Evolutionary conservation across 64 coral and sea anemone genomes (phyloP), one percentile per base, ranked within the genome.

Genomic region (Stylophora pistillata): DNA sequence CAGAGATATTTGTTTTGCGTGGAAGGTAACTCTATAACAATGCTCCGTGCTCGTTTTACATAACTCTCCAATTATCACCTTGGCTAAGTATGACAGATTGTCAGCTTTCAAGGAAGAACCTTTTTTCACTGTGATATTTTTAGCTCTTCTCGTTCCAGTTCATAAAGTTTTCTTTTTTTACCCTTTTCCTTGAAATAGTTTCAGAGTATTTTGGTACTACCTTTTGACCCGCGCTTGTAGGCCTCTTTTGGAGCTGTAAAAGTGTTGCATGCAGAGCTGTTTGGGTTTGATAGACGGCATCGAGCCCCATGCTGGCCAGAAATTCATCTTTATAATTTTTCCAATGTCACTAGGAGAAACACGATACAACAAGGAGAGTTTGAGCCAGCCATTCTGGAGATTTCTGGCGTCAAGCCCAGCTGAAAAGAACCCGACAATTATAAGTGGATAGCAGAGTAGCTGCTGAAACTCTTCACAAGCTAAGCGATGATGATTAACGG

Each of bases 11-110:
- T 31, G 63, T 81, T 79, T 62, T 57, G 65, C 37, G 47, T 33
- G 18, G 79, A 47, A 25, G 27, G 53, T 28, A 78, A 78, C 56
- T 59, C 13, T 60, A 60, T 23, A 77, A 77, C 20, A 77, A 47
- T 53, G 28, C 1, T 29, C 56, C 16, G 62, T 81, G 29, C 30
- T 84, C 58, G 17, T 68, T 84, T 84, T 69, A 47, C 60, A 69
- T 84, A 28, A 63, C 60, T 84, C 37, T 84, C 32, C 31, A 84
- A 84, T 84, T 41, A 82, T 64, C 59, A 28, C 78, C 30, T 34
- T 82, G 64, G 20, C 5, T 26, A 21, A 68, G 64, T 68, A 25
- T 68, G 64, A 28, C 64, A 25, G 64, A n/a, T 68, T 68, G n/a
- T 28, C 64, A 25, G 21, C 26, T n/a, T 68, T 68, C 10, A 1